Conservation (phyloP, 2,113 vertebrate species). For the Stegastes partitus region DNA sequence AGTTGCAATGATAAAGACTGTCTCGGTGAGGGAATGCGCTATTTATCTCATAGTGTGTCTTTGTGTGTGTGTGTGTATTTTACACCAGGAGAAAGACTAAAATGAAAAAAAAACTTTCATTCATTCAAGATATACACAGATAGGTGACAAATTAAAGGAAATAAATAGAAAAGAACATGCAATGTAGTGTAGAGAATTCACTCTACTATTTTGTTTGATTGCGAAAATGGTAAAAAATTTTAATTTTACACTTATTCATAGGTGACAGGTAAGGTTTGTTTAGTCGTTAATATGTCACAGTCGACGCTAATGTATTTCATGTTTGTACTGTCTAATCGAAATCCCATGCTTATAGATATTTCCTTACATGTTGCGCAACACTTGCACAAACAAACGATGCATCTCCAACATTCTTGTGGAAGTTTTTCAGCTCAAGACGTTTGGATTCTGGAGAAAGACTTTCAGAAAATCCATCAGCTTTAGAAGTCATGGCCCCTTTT, state of each 20-base stretch:
- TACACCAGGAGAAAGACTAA: conserved; percentile 1
- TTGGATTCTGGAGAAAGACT: not conserved
- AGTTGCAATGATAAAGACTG: conserved; percentile 51
- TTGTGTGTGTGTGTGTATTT: not conserved
- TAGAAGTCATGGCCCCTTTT: no score
- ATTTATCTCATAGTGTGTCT: not conserved
- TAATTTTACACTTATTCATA: no score
- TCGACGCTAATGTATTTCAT: no score
- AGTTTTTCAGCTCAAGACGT: not conserved
- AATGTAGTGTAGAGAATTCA: no score
- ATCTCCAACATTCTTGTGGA: not conserved
- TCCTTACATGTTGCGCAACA: not conserved
- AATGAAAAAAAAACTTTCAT: not conserved
- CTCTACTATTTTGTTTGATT: no score
- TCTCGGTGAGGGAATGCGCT: conserved; percentile 3
- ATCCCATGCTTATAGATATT: not conserved
- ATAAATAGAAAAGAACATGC: no score
- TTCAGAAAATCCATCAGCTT: no score
- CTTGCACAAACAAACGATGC: not conserved
- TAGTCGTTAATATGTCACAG: no score
- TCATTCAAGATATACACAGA: not conserved
- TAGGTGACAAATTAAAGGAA: not conserved
- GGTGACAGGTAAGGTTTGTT: no score
- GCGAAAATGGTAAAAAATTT: no score
- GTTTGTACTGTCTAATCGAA: no score